A percentile compares a stretch with the other conserved stretches of the same genome.
phyloP scores from a whole-genome alignment of 1,140 invertebrate genomes.

The Orchesella cincta region DNA sequence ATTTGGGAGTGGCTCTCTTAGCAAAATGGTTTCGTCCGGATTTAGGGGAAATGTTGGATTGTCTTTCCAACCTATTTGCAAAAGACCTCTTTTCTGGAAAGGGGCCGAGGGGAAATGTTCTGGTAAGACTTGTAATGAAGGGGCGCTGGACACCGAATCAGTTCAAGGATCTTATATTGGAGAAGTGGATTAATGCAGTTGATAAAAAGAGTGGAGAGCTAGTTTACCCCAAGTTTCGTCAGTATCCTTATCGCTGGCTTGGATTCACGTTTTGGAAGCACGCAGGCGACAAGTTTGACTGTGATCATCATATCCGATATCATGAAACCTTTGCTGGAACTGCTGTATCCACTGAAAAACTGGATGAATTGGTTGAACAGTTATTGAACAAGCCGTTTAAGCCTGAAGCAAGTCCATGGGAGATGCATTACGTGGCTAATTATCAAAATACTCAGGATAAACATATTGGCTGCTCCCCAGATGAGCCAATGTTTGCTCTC shows the following conservation, averaged over 20 bases:
- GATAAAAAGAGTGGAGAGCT: background rate
- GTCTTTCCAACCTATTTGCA: background rate
- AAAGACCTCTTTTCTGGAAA: background rate
- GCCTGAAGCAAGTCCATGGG: background rate
- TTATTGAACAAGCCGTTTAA: background rate
- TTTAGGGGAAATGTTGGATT: background rate
- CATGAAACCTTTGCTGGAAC: background rate
- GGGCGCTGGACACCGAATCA: background rate
- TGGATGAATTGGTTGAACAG: background rate
- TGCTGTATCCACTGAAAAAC: background rate
- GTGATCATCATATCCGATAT: background rate
- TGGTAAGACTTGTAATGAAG: background rate
- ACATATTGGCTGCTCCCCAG: background rate
- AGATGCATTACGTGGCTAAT: background rate
- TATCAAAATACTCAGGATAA: background rate
- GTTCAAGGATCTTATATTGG: background rate
- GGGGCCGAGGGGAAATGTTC: background rate
- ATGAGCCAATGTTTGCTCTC: background rate
- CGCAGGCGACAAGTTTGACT: background rate
- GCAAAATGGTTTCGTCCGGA: background rate
- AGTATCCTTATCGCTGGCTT: background rate
- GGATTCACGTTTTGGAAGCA: constrained; percentile 7
- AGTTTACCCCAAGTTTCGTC: background rate
- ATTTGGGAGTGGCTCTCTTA: background rate
- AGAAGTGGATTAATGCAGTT: background rate